Base-by-base conservation (phyloP, 2,888 invertebrate species). In the Andricus curvator region DNA sequence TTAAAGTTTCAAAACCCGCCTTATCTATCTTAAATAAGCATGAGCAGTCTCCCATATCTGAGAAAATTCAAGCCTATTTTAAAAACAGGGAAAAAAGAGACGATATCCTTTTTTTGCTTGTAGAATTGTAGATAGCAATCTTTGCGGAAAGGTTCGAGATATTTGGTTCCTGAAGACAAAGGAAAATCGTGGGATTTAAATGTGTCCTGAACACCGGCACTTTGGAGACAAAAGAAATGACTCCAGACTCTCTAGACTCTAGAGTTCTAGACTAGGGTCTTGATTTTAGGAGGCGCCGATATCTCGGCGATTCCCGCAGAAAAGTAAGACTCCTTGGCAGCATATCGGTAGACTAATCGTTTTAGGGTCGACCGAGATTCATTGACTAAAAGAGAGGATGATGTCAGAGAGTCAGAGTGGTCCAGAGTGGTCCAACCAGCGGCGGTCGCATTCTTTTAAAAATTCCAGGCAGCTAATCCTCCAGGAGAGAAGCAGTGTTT, bases 311-410 rank as follows among this genome's bases (percentile, higher is more conserved):
- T 56, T 62, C 62, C 22, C 56, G 56, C 56, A 67, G 67, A 67
- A 67, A 33, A 33, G 33, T 13, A 67, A 33, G 13, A 37, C 29
- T 67, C 41, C 20, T 20, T 74, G 25, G 20, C 74, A 74, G 41
- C n/a, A 70, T 48, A 83, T 82, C 82, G 56, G 22, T 65, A 79
- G 48, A 78, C 81, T 79, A 84, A 86, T 84, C 80, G 82, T 78
- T 84, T 64, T 44, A n/a, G 33, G 60, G 60, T 62, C 56, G 33
- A 60, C 29, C 56, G 37, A 76, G 51, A 62, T 76, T 76, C 89
- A 89, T 89, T 89, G 86, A 89, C 86, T 85, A 87, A 89, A 88
- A 84, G 86, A 86, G 86, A 85, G 51, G 82, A 86, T 89, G 89
- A 89, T 86, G 89, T 88, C 88, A 89, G 48, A 48, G 15, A 48